A percentile compares a stretch with the other conserved stretches of the same genome.
Evolutionary conservation across 2,797 vertebrate species (phyloP).

Genomic region (Myoxocephalus aenaeus): DNA sequence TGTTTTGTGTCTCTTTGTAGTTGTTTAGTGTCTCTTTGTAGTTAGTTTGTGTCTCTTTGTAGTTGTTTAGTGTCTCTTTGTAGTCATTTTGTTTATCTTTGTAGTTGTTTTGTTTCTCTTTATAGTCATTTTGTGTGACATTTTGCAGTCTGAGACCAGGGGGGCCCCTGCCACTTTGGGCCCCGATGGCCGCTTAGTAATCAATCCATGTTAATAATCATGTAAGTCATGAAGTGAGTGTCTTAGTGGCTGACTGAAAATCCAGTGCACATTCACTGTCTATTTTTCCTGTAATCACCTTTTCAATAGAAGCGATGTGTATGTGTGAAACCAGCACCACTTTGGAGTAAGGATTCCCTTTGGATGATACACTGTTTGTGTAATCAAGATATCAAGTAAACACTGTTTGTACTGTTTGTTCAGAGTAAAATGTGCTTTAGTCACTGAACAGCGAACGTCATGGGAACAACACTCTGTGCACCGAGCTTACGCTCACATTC

Average conservation of each 20-base stretch:
- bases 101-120: no score
- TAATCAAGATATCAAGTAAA: neutral
- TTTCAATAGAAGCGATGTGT: neutral
- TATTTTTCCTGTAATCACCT: neutral
- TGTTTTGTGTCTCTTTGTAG: no score
- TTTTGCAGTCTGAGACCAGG: no score
- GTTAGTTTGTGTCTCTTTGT: neutral
- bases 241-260: neutral
- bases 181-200: no score
- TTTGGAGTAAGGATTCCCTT: neutral
- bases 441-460: neutral
- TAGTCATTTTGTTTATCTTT: no score
- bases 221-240: neutral
- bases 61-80: no score
- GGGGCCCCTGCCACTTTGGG: no score
- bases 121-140: no score
- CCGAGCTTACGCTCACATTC: slow-evolving; percentile 8
- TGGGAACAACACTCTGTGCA: slow-evolving; percentile 8
- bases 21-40: neutral
- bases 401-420: neutral
- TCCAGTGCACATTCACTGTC: neutral
- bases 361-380: neutral
- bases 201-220: no score
- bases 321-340: neutral
- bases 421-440: neutral